A percentile compares a stretch with the other conserved stretches of the same genome.
phyloP scores from a whole-genome alignment of 37 sponge, comb jelly and placozoan genomes.

The Tethya wilhelma region DNA sequence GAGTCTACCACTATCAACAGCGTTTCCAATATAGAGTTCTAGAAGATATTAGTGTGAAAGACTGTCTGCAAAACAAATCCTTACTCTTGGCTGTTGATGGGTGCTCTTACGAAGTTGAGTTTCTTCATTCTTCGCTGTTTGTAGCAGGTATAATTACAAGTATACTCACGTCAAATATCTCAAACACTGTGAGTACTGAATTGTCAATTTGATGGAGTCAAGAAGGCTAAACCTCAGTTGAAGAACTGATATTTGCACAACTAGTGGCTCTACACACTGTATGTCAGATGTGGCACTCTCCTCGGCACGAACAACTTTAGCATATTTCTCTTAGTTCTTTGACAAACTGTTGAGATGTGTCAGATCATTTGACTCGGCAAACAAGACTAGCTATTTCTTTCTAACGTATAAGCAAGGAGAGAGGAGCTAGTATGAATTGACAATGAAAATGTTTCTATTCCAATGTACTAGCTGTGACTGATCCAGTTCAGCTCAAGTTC shows the following conservation, averaged over 20 bases:
- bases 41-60: background rate
- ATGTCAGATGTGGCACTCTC: background rate
- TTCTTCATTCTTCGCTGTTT: constrained; percentile 56
- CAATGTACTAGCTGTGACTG: too few species aligned
- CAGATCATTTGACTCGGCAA: too few species aligned
- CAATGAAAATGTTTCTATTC: too few species aligned
- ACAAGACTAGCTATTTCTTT: too few species aligned
- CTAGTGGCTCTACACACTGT: background rate
- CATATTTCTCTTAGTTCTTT: constrained; percentile 21
- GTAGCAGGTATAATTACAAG: constrained; percentile 92
- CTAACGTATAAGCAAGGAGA: too few species aligned
- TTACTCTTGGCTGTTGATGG: constrained; percentile 18
- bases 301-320: constrained; percentile 9
- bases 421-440: too few species aligned
- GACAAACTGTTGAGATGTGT: too few species aligned
- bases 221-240: constrained; percentile 75
- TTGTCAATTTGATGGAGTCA: constrained; percentile 92
- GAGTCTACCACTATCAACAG: background rate
- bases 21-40: constrained; percentile 22
- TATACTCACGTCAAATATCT: constrained; percentile 79
- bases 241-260: constrained; percentile 68
- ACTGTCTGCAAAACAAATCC: constrained; percentile 2
- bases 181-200: constrained; percentile 97
- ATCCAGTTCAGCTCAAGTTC: too few species aligned
- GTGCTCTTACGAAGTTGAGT: constrained; percentile 19